Evolutionary conservation across 2,797 vertebrate genomes (phyloP).

Genomic region (Gallinago solitaria): DNA sequence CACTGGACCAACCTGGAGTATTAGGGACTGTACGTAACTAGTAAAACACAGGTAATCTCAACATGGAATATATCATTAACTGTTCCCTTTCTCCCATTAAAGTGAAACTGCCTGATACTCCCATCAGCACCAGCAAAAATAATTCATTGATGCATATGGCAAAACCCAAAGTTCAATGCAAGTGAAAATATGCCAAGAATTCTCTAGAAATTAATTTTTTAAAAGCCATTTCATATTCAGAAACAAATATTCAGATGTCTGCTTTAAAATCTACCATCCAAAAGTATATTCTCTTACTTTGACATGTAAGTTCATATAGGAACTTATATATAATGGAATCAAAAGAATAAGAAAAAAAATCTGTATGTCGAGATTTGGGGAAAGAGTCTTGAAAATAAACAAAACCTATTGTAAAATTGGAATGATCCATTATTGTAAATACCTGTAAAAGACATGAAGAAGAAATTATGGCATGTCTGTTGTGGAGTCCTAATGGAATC

Average conservation of each 20-base stretch:
- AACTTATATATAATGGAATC: neutral
- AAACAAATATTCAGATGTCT: neutral
- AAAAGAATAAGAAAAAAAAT: neutral
- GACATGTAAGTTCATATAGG: neutral
- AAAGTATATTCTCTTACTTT: neutral
- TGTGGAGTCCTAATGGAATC: conserved; percentile 31
- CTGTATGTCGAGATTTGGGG: neutral
- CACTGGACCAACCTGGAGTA: neutral
- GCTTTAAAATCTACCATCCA: neutral
- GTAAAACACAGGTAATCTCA: neutral
- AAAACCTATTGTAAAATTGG: neutral
- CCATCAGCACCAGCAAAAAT: neutral
- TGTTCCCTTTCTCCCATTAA: neutral
- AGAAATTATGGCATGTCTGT: conserved; percentile 18
- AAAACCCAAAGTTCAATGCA: neutral
- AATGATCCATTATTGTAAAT: neutral
- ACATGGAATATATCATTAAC: neutral
- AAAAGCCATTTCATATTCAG: neutral
- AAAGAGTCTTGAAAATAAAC: conserved; percentile 10
- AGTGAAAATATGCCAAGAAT: neutral
- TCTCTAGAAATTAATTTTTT: neutral
- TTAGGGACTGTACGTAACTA: neutral
- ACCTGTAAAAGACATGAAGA: neutral
- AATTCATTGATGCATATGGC: neutral
- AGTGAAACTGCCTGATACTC: neutral